Percentiles rank a stretch among this genome's conserved stretches.
Conservation (phyloP, 2,888 invertebrate genomes). For the Branchipolynoe longqiensis region DNA sequence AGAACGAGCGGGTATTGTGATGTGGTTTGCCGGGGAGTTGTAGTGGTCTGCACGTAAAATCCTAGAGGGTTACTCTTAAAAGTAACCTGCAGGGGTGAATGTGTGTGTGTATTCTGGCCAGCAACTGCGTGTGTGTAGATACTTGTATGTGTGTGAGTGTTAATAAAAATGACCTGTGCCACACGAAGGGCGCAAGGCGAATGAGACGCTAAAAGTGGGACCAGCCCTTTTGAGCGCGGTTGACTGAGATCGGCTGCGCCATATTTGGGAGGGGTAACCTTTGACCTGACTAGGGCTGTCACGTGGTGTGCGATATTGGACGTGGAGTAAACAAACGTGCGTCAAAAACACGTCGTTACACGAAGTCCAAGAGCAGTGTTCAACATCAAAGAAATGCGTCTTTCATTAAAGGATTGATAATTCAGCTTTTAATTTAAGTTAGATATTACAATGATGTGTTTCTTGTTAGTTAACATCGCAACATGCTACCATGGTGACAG, state of each 20-base stretch:
- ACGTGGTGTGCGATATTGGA: conserved; percentile 25
- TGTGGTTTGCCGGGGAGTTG: neutral
- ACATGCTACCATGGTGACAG: neutral
- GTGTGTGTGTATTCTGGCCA: neutral
- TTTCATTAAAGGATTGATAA: neutral
- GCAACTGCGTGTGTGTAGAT: neutral
- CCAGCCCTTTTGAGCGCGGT: neutral
- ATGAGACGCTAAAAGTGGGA: neutral
- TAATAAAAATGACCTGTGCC: no score
- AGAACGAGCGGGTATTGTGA: neutral
- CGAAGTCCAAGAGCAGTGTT: neutral
- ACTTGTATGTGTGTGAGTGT: neutral
- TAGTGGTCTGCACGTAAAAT: neutral
- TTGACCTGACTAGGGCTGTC: neutral
- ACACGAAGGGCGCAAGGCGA: neutral
- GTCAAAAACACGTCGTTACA: neutral
- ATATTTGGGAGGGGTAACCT: neutral
- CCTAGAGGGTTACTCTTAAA: neutral
- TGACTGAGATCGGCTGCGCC: no score
- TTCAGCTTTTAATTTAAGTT: neutral
- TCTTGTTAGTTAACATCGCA: neutral
- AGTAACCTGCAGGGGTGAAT: neutral
- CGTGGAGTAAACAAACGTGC: neutral
- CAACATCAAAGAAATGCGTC: neutral
- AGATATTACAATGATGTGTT: neutral